phyloP scores from a whole-genome alignment of 1,140 invertebrate species.

The Steinernema khuongi region DNA sequence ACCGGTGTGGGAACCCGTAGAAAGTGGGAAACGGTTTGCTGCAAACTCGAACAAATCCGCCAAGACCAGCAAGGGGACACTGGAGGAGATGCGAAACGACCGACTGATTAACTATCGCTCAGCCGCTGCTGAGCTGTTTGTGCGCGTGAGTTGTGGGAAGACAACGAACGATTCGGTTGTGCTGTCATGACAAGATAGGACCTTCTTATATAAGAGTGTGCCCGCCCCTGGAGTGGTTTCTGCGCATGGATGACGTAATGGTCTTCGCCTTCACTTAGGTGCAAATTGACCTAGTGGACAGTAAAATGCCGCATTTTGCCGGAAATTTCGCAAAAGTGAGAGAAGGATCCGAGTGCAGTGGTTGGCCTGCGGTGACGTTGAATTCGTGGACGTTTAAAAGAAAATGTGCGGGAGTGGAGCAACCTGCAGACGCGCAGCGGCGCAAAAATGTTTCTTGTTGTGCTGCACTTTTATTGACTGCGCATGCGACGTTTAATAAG shows the following conservation, averaged over 20 bases:
- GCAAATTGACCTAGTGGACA: not conserved
- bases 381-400: no score
- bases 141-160: constrained; percentile 12
- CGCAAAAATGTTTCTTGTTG: no score
- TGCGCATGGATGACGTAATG: constrained; percentile 15
- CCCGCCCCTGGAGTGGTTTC: constrained; percentile 16
- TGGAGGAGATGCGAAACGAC: not conserved
- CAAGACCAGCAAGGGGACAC: not conserved
- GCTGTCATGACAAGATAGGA: constrained; percentile 10
- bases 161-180: not conserved
- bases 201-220: constrained; percentile 8
- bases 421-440: no score
- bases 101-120: not conserved
- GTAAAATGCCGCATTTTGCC: no score
- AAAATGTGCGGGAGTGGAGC: no score
- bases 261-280: constrained; percentile 3
- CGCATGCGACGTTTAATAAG: no score
- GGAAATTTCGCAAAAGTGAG: not conserved
- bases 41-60: not conserved
- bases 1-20: no score
- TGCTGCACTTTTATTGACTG: no score
- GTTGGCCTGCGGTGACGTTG: no score
- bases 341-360: no score
- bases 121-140: constrained; percentile 3
- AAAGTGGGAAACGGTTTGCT: no score